These are phyloP conservation scores for Pseudopleuronectes americanus DNA, from an alignment of 2,797 vertebrate species.

Conservation along the genomic window DNA sequence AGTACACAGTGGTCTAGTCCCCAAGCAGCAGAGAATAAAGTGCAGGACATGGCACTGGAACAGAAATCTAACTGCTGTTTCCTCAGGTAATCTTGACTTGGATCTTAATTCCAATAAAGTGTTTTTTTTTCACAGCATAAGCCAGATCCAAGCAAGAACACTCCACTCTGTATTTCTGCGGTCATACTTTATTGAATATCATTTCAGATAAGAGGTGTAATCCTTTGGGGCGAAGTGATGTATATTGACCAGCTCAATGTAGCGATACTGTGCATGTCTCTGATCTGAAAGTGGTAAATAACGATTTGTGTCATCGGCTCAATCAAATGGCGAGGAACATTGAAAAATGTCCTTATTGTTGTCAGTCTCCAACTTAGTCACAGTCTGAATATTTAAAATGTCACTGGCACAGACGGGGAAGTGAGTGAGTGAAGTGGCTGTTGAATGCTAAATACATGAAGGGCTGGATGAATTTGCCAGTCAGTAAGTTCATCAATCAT, in stretches of 20 bases:
- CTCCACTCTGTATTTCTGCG: constrained; percentile 82
- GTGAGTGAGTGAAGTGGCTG: background rate
- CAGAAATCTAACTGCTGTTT: constrained; percentile 84
- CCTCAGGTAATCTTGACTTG: constrained; percentile 84
- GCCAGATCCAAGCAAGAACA: constrained; percentile 80
- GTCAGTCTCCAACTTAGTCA: constrained; percentile 51
- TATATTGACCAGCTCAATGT: constrained; percentile 87
- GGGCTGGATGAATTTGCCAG: background rate
- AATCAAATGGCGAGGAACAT: constrained; percentile 56
- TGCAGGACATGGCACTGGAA: constrained; percentile 72
- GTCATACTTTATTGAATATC: constrained; percentile 90
- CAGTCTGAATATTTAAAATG: constrained; percentile 49
- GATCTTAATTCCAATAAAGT: constrained; percentile 89
- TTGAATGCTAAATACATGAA: background rate
- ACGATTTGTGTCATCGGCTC: constrained; percentile 74
- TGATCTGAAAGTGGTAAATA: constrained; percentile 71
- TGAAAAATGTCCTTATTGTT: constrained; percentile 53
- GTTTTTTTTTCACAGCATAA: constrained; percentile 73
- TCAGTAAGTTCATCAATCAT: constrained; percentile 6
- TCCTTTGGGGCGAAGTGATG: constrained; percentile 84
- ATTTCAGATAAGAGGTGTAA: constrained; percentile 90
- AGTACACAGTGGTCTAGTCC: constrained; percentile 67
- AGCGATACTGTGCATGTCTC: constrained; percentile 64
- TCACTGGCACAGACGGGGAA: background rate
- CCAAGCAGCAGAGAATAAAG: constrained; percentile 75